These are phyloP conservation scores for Ichneumoninae sp. DNA, from an alignment of 2,888 invertebrate species.

Conservation along the genomic window DNA sequence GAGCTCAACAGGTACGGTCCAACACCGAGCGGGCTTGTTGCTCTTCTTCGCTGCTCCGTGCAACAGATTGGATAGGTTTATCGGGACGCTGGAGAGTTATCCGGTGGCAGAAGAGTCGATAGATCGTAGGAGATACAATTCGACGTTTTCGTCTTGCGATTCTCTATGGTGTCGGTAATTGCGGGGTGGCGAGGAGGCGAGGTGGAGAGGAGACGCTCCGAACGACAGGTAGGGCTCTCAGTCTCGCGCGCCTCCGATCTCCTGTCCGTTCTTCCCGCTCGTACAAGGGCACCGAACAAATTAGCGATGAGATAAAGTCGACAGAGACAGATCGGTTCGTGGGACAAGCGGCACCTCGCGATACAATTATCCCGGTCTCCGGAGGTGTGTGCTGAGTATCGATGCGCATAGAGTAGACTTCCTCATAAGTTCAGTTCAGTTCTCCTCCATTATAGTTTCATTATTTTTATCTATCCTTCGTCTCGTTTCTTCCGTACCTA, in stretches of 20 bases:
- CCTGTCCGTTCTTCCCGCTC: slow-evolving; percentile 31
- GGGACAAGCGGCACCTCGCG: slow-evolving; percentile 69
- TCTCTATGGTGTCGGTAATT: neutral
- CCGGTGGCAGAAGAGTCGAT: neutral
- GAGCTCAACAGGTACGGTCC: slow-evolving; percentile 14
- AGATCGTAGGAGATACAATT: slow-evolving; percentile 5
- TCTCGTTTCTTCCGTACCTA: neutral
- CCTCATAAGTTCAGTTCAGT: slow-evolving; percentile 35
- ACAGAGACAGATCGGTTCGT: slow-evolving; percentile 81
- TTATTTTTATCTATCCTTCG: neutral
- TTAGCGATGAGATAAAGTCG: slow-evolving; percentile 82
- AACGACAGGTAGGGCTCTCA: slow-evolving; percentile 24
- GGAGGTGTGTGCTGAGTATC: slow-evolving; percentile 30
- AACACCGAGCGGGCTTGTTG: neutral
- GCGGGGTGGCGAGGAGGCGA: slow-evolving; percentile 36
- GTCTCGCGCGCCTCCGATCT: slow-evolving; percentile 14
- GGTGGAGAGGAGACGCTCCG: slow-evolving; percentile 2
- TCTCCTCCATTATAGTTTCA: neutral
- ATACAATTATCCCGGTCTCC: slow-evolving; percentile 77
- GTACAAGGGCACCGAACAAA: slow-evolving; percentile 77
- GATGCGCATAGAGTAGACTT: slow-evolving; percentile 38
- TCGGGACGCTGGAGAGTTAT: slow-evolving; percentile 4
- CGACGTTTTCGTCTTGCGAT: neutral
- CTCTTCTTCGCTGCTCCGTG: slow-evolving; percentile 1
- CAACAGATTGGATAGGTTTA: slow-evolving; percentile 8